Percentiles rank a stretch among this genome's conserved stretches.
Conservation (phyloP, 2,113 vertebrate species). For the Lophotis ruficrista region DNA sequence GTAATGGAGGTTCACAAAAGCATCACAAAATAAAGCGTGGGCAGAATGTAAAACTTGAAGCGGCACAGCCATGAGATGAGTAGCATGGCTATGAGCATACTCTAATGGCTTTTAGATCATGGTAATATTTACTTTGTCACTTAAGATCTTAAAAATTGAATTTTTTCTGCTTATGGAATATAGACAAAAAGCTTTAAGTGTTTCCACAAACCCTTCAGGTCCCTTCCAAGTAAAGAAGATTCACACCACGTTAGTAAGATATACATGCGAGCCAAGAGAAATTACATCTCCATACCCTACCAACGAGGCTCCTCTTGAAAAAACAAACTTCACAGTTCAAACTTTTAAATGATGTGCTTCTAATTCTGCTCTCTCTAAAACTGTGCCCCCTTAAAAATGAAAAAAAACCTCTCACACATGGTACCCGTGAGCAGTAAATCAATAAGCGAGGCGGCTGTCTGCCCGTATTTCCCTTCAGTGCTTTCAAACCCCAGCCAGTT, state of each 20-base stretch:
- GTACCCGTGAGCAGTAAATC: neutral
- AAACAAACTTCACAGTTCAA: neutral
- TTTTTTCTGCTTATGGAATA: neutral
- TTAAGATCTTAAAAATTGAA: neutral
- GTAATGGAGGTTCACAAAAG: neutral
- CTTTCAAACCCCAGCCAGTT: neutral
- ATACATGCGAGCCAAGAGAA: neutral
- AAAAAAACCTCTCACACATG: neutral
- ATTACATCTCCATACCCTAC: no score
- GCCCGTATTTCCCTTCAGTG: neutral
- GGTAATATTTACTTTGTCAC: neutral
- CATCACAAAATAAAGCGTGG: neutral
- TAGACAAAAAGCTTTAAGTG: neutral
- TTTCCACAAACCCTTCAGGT: neutral
- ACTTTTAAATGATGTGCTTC: no score
- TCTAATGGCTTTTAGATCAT: neutral
- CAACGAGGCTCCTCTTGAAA: fast-evolving
- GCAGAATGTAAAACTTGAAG: neutral
- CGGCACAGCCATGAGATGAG: neutral
- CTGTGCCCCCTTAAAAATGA: neutral
- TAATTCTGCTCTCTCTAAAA: neutral
- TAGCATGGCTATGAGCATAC: fast-evolving
- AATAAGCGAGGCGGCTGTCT: neutral
- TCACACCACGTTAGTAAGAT: neutral
- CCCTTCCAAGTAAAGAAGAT: neutral